Conservation (phyloP, 2,797 vertebrate species). For the Paratrypauchen microcephalus region DNA sequence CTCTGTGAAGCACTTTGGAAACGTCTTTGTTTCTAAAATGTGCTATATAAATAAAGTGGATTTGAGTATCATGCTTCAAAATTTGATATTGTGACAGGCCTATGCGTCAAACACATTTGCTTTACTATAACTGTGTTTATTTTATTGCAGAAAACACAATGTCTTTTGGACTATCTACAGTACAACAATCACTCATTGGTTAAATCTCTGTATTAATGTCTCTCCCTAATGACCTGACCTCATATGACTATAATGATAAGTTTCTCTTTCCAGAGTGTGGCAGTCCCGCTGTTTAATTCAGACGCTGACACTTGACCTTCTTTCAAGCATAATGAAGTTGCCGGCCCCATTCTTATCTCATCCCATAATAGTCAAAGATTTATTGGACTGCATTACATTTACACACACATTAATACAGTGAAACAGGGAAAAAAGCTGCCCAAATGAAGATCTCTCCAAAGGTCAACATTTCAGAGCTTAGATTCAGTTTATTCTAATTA, state of each 20-base stretch:
- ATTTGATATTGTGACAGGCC: no score
- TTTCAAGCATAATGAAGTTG: conserved; percentile 7
- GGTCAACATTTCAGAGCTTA: conserved; percentile 17
- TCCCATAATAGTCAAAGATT: conserved; percentile 20
- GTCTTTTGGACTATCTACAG: neutral
- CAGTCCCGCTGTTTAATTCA: neutral
- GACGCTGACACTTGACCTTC: conserved; percentile 26
- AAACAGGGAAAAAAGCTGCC: neutral
- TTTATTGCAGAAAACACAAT: neutral
- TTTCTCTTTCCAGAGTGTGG: neutral
- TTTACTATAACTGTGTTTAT: no score
- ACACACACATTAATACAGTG: conserved; percentile 17
- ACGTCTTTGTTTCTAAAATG: no score
- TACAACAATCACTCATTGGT: neutral
- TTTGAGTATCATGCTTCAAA: no score
- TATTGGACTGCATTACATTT: conserved; percentile 13
- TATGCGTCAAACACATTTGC: no score
- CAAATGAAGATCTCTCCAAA: neutral
- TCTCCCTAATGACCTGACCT: conserved; percentile 1
- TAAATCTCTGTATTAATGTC: neutral
- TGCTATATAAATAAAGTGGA: no score
- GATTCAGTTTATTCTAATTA: conserved; percentile 22
- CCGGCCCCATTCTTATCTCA: conserved; percentile 24
- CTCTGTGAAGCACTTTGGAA: no score
- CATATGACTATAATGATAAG: neutral